phyloP scores from a whole-genome alignment of 2,113 vertebrate species.

The Trogon melanurus region DNA sequence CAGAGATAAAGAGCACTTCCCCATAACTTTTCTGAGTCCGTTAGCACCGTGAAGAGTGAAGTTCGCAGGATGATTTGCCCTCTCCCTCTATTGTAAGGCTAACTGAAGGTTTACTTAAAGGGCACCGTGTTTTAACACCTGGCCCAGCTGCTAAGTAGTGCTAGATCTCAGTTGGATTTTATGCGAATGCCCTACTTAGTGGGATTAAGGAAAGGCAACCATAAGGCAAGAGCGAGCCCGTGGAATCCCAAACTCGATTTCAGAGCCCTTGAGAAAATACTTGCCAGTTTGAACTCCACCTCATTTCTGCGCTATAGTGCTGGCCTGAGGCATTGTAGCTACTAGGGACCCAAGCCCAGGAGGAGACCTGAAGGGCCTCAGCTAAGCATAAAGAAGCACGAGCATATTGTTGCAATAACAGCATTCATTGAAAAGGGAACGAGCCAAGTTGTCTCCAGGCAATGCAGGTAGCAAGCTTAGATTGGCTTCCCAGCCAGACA shows the following conservation, averaged over 20 bases:
- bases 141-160: neutral
- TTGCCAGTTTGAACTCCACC: conserved; percentile 51
- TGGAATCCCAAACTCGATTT: conserved; percentile 39
- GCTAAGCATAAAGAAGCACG: conserved; percentile 39
- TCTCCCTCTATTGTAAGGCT: neutral
- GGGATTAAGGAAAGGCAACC: conserved; percentile 22
- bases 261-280: conserved; percentile 73
- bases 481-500: conserved; percentile 53
- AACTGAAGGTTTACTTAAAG: neutral
- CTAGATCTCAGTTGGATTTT: conserved; percentile 15
- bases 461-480: conserved; percentile 33
- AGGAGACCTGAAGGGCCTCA: conserved; percentile 70
- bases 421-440: conserved; percentile 6
- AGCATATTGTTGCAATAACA: conserved; percentile 53
- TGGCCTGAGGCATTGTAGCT: conserved; percentile 71
- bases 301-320: conserved; percentile 58
- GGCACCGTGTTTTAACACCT: conserved; percentile 12
- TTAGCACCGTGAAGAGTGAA: neutral
- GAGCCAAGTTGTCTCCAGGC: conserved; percentile 48
- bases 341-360: conserved; percentile 66
- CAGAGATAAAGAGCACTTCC: neutral
- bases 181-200: conserved; percentile 21
- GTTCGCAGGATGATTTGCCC: neutral
- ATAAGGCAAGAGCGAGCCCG: conserved; percentile 24
- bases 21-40: neutral